Evolutionary conservation across 2,113 vertebrate genomes (phyloP).

Genomic region (Vicugna pacos): DNA sequence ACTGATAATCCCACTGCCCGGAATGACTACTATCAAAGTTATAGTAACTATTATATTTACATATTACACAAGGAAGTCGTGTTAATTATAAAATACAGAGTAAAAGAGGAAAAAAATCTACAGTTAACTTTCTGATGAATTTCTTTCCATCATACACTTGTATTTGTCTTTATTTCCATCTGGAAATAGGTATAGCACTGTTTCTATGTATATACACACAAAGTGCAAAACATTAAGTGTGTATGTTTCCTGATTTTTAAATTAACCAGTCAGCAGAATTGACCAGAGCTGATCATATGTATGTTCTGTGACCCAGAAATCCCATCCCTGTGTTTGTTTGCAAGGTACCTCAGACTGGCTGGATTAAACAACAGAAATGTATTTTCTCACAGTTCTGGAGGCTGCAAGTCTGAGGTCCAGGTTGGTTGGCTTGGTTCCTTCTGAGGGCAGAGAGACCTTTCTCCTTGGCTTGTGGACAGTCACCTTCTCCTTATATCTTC

Average conservation of each 20-base stretch:
- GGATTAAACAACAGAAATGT: neutral
- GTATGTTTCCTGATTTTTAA: neutral
- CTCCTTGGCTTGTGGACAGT: neutral
- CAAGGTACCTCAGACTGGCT: neutral
- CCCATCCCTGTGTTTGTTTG: neutral
- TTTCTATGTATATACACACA: neutral
- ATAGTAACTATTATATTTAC: neutral
- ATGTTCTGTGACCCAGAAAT: neutral
- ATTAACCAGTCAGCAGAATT: neutral
- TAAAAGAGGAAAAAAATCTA: neutral
- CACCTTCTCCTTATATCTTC: too few relatives aligned
- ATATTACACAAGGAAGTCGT: neutral
- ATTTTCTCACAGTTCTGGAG: neutral
- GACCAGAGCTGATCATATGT: neutral
- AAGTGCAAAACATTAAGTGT: neutral
- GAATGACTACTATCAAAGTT: neutral
- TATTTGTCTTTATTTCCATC: neutral
- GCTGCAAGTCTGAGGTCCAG: neutral
- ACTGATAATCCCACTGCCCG: neutral
- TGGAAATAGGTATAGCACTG: neutral
- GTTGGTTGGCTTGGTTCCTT: neutral
- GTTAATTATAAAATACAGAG: neutral
- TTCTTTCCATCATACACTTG: neutral
- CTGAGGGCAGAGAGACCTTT: neutral
- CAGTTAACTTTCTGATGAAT: neutral